phyloP scores from a whole-genome alignment of 2,797 vertebrate genomes.

The Microtus agrestis region DNA sequence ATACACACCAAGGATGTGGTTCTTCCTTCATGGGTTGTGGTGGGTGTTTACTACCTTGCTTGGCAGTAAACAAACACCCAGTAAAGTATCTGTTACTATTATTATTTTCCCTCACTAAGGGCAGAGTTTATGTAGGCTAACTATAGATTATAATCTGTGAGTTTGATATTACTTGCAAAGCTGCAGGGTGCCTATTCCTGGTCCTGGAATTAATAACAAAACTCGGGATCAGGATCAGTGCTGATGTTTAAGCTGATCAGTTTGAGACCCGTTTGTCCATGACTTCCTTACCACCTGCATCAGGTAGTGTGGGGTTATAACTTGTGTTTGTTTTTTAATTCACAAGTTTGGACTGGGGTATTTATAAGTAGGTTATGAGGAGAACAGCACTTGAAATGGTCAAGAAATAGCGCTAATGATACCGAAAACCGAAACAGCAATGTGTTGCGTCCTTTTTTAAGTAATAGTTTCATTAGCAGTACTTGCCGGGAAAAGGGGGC shows the following conservation, averaged over 20 bases:
- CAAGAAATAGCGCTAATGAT: conserved; percentile 82
- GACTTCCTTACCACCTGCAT: not conserved
- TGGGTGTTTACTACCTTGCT: not conserved
- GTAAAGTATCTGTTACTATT: conserved; percentile 52
- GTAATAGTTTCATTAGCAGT: conserved; percentile 82
- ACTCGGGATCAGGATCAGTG: not conserved
- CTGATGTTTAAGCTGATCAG: not conserved
- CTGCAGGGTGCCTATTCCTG: not conserved
- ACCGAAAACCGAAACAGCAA: conserved; percentile 87
- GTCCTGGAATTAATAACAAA: not conserved
- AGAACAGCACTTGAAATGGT: conserved; percentile 64
- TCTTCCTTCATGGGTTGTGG: not conserved
- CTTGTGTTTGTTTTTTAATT: conserved; percentile 69
- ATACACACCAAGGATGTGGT: not conserved
- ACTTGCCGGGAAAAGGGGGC: conserved; percentile 82
- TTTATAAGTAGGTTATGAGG: conserved; percentile 56
- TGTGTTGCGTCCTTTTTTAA: conserved; percentile 76
- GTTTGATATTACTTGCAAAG: conserved; percentile 52
- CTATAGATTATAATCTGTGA: conserved; percentile 4
- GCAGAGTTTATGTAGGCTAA: conserved; percentile 9
- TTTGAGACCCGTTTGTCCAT: not conserved
- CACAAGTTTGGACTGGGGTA: conserved; percentile 49
- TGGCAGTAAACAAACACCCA: not conserved
- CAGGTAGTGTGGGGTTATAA: not conserved
- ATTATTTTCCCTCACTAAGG: conserved; percentile 43